phyloP scores from a whole-genome alignment of 1,140 invertebrate genomes.

The Trachymyrmex septentrionalis region DNA sequence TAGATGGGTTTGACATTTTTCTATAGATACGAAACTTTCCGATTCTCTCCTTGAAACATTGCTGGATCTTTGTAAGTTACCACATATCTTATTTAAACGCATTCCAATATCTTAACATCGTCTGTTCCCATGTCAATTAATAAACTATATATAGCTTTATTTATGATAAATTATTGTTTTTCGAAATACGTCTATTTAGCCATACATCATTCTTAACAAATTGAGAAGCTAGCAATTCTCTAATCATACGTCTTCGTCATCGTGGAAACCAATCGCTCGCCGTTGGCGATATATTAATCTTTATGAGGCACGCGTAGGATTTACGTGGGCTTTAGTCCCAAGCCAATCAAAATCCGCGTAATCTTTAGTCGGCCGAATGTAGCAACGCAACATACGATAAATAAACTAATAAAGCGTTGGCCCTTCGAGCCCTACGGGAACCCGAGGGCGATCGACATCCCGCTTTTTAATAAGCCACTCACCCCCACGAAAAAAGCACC shows the following conservation, averaged over 20 bases:
- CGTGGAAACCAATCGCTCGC: constrained; percentile 32
- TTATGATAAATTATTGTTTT: constrained; percentile 12
- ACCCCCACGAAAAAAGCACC: constrained; percentile 37
- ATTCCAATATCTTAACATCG: neutral
- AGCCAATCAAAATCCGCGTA: constrained; percentile 82
- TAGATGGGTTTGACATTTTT: neutral
- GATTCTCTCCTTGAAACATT: neutral
- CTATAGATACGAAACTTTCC: neutral
- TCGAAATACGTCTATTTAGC: neutral
- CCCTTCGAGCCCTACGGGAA: constrained; percentile 1
- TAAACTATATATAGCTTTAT: neutral
- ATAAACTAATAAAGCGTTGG: constrained; percentile 79
- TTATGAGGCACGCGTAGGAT: constrained; percentile 79
- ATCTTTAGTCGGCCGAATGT: constrained; percentile 71
- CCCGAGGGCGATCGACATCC: constrained; percentile 39
- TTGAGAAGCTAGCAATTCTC: constrained; percentile 35
- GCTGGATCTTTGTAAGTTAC: neutral
- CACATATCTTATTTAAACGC: neutral
- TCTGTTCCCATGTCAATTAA: neutral
- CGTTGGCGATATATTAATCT: constrained; percentile 77
- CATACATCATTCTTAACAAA: constrained; percentile 44
- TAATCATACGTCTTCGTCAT: constrained; percentile 50
- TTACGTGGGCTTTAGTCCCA: constrained; percentile 59
- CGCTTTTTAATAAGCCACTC: constrained; percentile 78
- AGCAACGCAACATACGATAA: constrained; percentile 75